Evolutionary conservation across 2,888 invertebrate species (phyloP).

Genomic region (Bombyx huttoni): DNA sequence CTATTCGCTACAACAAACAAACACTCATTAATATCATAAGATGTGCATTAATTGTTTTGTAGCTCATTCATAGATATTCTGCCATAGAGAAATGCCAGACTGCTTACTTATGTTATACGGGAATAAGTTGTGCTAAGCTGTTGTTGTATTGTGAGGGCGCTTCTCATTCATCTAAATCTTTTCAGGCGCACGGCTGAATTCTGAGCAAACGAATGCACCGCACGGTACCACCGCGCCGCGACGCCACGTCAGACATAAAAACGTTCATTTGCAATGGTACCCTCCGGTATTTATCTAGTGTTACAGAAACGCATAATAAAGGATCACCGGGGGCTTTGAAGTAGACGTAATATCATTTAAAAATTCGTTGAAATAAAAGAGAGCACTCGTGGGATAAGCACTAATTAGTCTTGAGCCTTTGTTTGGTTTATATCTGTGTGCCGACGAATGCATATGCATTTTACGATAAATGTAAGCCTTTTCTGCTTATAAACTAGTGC

Average conservation of each 20-base stretch:
- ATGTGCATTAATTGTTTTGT: neutral
- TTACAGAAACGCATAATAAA: conserved; percentile 52
- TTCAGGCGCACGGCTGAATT: conserved; percentile 59
- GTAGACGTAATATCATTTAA: conserved; percentile 39
- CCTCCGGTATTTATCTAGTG: conserved; percentile 53
- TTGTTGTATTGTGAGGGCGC: conserved; percentile 55
- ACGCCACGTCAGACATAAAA: conserved; percentile 42
- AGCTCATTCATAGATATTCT: conserved; percentile 14
- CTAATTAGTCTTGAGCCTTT: conserved; percentile 32
- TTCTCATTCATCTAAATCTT: conserved; percentile 63
- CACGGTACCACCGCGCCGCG: conserved; percentile 16
- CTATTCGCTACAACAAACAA: neutral
- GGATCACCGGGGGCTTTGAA: conserved; percentile 40
- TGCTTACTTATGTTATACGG: conserved; percentile 46
- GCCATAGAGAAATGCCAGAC: conserved; percentile 43
- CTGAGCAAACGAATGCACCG: conserved; percentile 46
- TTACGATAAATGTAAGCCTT: neutral
- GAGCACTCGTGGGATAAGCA: conserved; percentile 24
- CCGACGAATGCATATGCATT: neutral
- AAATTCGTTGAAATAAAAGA: conserved; percentile 38
- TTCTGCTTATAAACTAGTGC: neutral
- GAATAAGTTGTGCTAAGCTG: conserved; percentile 60
- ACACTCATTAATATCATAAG: neutral
- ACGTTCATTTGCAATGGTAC: conserved; percentile 61
- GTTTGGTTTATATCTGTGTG: neutral